phyloP scores from a whole-genome alignment of 2,888 invertebrate genomes.

The Standfussiana lucernea region DNA sequence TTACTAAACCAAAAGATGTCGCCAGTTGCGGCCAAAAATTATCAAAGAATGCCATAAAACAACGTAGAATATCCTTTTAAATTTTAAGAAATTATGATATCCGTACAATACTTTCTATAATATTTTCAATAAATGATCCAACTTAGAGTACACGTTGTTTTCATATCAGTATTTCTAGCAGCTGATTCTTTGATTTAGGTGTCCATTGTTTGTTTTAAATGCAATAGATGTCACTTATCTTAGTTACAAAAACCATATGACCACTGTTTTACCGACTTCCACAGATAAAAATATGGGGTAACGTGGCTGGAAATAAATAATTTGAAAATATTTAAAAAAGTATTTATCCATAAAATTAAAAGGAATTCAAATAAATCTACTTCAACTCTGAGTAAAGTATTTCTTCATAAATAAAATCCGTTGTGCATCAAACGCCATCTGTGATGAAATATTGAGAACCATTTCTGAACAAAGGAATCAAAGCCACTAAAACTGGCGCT shows the following conservation, averaged over 20 bases:
- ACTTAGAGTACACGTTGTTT: not conserved
- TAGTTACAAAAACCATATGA: constrained; percentile 19
- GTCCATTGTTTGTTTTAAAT: constrained; percentile 1
- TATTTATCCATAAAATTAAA: not conserved
- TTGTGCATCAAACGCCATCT: constrained; percentile 36
- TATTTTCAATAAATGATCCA: not conserved
- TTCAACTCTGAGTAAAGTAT: not conserved
- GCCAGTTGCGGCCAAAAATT: not conserved
- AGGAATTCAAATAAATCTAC: not conserved
- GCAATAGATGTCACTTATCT: constrained; percentile 64
- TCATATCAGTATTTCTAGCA: not conserved
- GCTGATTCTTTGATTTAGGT: constrained; percentile 9
- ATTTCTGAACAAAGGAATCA: not conserved
- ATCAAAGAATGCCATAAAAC: not conserved
- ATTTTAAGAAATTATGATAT: not conserved
- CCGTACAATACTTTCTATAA: not conserved
- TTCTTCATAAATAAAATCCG: not conserved
- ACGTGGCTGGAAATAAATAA: constrained; percentile 23
- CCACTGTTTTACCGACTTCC: constrained; percentile 67
- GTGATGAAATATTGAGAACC: not conserved
- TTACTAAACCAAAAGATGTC: constrained; percentile 55
- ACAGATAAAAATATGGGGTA: constrained; percentile 44
- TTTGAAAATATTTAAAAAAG: not conserved
- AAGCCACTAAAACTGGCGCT: constrained; percentile 1
- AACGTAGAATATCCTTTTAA: not conserved